These are phyloP conservation scores for Leptinotarsa undecemlineata DNA, from an alignment of 1,140 invertebrate genomes.

Conservation along the genomic window DNA sequence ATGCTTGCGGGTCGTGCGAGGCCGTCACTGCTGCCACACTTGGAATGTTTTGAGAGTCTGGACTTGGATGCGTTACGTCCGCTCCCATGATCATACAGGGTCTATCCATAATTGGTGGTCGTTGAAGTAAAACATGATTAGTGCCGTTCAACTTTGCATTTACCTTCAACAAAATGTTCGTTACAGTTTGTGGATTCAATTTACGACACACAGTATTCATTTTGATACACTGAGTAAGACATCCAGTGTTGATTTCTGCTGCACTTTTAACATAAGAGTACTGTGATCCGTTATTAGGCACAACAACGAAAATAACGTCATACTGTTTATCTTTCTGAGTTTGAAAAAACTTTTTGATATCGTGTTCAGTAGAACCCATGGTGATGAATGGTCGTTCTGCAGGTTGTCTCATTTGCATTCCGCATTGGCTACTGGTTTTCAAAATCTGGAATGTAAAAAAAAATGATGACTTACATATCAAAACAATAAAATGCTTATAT, in stretches of 20 bases:
- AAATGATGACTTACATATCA: too few species aligned
- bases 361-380: constrained; percentile 17
- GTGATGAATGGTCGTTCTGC: constrained; percentile 31
- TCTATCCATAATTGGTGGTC: constrained; percentile 50
- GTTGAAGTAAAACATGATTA: constrained; percentile 67
- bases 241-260: constrained; percentile 73
- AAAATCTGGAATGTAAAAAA: constrained; percentile 35
- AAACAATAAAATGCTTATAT: too few species aligned
- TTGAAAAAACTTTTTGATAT: constrained; percentile 36
- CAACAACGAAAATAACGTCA: constrained; percentile 62
- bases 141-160: constrained; percentile 83
- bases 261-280: constrained; percentile 69
- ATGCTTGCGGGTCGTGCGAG: constrained; percentile 67
- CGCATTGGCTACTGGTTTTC: constrained; percentile 13
- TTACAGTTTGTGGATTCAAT: constrained; percentile 58
- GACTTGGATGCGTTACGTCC: constrained; percentile 86
- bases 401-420: constrained; percentile 32
- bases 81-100: constrained; percentile 63
- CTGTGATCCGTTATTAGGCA: constrained; percentile 52
- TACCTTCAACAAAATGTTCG: constrained; percentile 83
- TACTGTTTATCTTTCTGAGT: constrained; percentile 39
- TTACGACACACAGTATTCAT: constrained; percentile 35
- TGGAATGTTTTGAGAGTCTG: constrained; percentile 69
- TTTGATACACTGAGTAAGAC: constrained; percentile 84
- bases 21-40: constrained; percentile 85